Evolutionary conservation across 2,113 vertebrate genomes (phyloP).

Genomic region (Xenopus tropicalis): UCB_Xtro_10.0 CM004449.2:90577001-90577500

Average conservation of each 20-base stretch:
- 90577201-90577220: constrained; percentile 42
- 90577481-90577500: too few species aligned
- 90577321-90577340: constrained; percentile 7
- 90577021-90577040: not conserved
- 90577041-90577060: not conserved
- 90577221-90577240: constrained; percentile 7
- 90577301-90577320: constrained; percentile 19
- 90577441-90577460: not conserved
- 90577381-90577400: not conserved
- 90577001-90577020: not conserved
- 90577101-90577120: constrained; percentile 21
- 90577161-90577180: constrained; percentile 37
- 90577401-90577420: not conserved
- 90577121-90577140: constrained; percentile 28
- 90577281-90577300: constrained; percentile 8
- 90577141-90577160: constrained; percentile 22
- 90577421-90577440: not conserved
- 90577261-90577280: constrained; percentile 24
- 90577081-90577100: constrained; percentile 29
- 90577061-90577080: not conserved
- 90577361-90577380: constrained; percentile 6
- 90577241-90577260: constrained; percentile 8
- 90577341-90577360: constrained; percentile 1
- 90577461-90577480: too few species aligned
- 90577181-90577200: constrained; percentile 44